Base-by-base conservation (phyloP, 2,888 invertebrate genomes). In the Napeogenes sylphis region DNA sequence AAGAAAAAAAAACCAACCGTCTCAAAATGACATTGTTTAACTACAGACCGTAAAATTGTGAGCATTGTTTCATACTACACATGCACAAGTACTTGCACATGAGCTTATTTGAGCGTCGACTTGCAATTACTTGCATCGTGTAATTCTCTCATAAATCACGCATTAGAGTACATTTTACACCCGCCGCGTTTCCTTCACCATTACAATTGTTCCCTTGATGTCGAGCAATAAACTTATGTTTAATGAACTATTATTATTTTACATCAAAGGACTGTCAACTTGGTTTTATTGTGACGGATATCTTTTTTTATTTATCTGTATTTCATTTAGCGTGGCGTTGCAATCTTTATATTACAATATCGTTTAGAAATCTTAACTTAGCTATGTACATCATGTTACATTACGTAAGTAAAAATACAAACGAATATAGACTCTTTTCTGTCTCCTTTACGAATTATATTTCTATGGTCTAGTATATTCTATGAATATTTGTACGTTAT, bases 201-300 rank as follows among this genome's bases (percentile, higher is more conserved):
- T 80, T 74, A 79, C 75, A 70, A 78, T 79, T 77, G 75, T 75
- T 77, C 75, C 72, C 75, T 67, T 82, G 75, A 81, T 81, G 80
- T 82, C 67, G 73, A 21, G 78, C 71, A 68, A 76, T 83, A 82
- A 83, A 83, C 72, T 79, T 73, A 73, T 73, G 72, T 73, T 72
- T 74, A 60, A 66, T 68, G 45, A 60, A 74, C 82, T 78, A 78
- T 80, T 78, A 79, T 81, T 79, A 76, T 68, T 65, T 64, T 67
- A 81, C 66, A 68, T 71, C 71, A 70, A 71, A 72, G 69, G 64
- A 65, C 54, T 62, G 59, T 59, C 62, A 58, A 54, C 56, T 61
- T 54, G 4, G 35, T 35, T 35, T 35, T 35, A 6, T 35, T 35
- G 35, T 35, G 35, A 35, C 35, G 35, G 4, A 1, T 35, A 35